Percentiles rank a stretch among this genome's conserved stretches.
These are phyloP conservation scores for Eueides isabella DNA, from an alignment of 1,140 invertebrate species.

Conservation along the genomic window DNA sequence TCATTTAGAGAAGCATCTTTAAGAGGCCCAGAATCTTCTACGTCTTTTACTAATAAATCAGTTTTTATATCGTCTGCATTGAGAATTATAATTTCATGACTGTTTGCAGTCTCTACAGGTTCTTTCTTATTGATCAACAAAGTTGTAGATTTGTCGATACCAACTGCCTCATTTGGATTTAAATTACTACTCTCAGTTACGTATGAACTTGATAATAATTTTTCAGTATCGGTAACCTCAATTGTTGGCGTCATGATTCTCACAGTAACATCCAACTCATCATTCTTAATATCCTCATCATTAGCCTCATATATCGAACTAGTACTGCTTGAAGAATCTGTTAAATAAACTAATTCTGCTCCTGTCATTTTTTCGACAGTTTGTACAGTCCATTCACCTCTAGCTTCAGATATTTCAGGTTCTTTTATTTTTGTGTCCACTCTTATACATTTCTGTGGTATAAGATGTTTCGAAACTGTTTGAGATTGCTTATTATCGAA, in stretches of 20 bases:
- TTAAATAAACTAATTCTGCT: conserved; percentile 78
- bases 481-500: conserved; percentile 58
- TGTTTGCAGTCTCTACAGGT: conserved; percentile 13
- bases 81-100: conserved; percentile 69
- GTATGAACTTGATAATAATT: conserved; percentile 64
- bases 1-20: not conserved
- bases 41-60: conserved; percentile 68
- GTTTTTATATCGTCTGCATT: conserved; percentile 70
- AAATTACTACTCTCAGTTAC: conserved; percentile 35
- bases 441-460: conserved; percentile 75
- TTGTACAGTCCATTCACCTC: conserved; percentile 74
- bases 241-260: conserved; percentile 79
- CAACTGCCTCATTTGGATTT: not conserved
- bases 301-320: conserved; percentile 74
- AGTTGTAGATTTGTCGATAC: not conserved
- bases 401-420: conserved; percentile 74
- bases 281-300: conserved; percentile 64
- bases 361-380: conserved; percentile 73
- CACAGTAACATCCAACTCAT: conserved; percentile 70
- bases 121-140: not conserved
- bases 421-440: conserved; percentile 78
- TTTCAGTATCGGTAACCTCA: conserved; percentile 74
- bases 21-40: conserved; percentile 30
- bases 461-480: conserved; percentile 46
- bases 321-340: conserved; percentile 79